phyloP scores from a whole-genome alignment of 2,113 vertebrate species.

The Athene cunicularia region DNA sequence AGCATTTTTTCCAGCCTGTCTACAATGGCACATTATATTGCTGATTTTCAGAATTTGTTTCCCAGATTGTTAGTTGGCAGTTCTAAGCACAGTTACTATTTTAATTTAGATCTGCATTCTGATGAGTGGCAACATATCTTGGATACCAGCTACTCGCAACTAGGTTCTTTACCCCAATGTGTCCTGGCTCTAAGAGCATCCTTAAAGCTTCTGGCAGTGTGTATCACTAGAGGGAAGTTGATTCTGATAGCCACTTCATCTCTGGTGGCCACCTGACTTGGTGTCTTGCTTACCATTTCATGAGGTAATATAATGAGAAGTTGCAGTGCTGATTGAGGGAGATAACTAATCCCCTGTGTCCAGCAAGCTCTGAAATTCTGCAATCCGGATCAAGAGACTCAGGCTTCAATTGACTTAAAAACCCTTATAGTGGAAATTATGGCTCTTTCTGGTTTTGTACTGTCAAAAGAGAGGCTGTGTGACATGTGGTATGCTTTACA shows the following conservation, averaged over 20 bases:
- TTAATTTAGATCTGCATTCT: not conserved
- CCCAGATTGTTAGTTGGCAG: not conserved
- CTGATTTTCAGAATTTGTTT: not conserved
- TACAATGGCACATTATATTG: not conserved
- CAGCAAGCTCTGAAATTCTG: not conserved
- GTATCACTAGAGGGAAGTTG: not conserved
- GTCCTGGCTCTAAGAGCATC: not conserved
- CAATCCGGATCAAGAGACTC: not conserved
- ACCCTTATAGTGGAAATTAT: not conserved
- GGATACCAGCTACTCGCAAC: not conserved
- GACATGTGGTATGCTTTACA: not conserved
- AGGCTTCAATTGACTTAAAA: constrained; percentile 9
- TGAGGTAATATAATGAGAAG: constrained; percentile 42
- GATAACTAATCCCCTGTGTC: not conserved
- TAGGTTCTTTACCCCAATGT: not conserved
- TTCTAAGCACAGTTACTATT: not conserved
- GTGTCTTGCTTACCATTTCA: constrained; percentile 20
- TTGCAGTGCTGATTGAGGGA: constrained; percentile 39
- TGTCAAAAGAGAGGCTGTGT: not conserved
- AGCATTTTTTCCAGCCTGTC: not conserved
- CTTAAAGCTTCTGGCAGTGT: not conserved
- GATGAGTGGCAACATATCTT: not conserved
- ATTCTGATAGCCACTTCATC: not conserved
- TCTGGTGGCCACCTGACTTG: not conserved
- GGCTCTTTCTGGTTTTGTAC: not conserved